A percentile compares a stretch with the other conserved stretches of the same genome.
Conservation (phyloP, 2,888 invertebrate species). For the Lasius fuliginosus region DNA sequence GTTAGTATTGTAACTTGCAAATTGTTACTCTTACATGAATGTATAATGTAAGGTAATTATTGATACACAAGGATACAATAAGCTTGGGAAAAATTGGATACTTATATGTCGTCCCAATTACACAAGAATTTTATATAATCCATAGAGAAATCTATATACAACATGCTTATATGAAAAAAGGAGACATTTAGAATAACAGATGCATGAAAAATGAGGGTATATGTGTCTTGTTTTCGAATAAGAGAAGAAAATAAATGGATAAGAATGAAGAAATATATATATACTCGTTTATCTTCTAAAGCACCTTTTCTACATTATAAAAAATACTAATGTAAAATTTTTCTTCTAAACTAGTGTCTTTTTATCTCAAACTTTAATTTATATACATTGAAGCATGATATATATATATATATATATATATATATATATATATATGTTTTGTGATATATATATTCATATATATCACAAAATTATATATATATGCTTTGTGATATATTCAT, state of each 20-base stretch:
- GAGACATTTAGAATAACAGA: neutral
- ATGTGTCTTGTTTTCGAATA: conserved; percentile 10
- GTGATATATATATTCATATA: too few species aligned
- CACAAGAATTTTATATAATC: conserved; percentile 32
- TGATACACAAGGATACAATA: conserved; percentile 1
- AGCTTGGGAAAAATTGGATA: neutral
- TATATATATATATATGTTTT: too few species aligned
- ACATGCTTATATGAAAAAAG: conserved; percentile 1
- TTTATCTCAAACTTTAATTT: neutral
- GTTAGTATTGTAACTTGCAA: conserved; percentile 2
- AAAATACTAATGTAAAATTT: neutral
- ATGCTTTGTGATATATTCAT: too few species aligned
- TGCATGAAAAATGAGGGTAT: neutral
- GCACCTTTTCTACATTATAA: neutral
- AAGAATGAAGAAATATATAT: neutral
- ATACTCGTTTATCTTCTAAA: conserved; percentile 8
- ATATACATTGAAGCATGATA: neutral
- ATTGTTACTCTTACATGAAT: conserved; percentile 4
- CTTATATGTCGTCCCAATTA: neutral
- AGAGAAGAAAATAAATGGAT: conserved; percentile 7
- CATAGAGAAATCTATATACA: neutral
- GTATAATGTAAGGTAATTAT: conserved; percentile 10
- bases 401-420: too few species aligned
- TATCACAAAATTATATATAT: too few species aligned
- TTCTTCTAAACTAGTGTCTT: neutral